Percentiles rank a stretch among this genome's conserved stretches.
These are phyloP conservation scores for Anthonomus grandis DNA, from an alignment of 1,140 invertebrate genomes.

Conservation along the genomic window DNA sequence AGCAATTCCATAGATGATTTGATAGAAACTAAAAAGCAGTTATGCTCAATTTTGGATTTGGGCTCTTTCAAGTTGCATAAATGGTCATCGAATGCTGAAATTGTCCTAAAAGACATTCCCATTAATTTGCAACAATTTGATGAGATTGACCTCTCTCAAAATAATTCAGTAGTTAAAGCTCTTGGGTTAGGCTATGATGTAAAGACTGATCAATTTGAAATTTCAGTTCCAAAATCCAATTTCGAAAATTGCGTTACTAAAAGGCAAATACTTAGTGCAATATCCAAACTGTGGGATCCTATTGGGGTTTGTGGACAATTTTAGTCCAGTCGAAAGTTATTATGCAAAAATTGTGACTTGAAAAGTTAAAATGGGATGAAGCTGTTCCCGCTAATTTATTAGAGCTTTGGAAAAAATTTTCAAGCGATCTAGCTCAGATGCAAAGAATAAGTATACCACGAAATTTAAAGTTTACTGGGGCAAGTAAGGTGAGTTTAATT, in stretches of 20 bases:
- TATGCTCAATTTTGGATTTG: too few species aligned
- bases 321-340: conserved; percentile 39
- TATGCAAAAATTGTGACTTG: conserved; percentile 37
- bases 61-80: conserved; percentile 18
- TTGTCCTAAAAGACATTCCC: too few species aligned
- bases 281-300: conserved; percentile 36
- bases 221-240: not conserved
- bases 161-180: conserved; percentile 14
- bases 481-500: conserved; percentile 27
- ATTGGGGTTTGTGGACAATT: conserved; percentile 33
- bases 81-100: conserved; percentile 8
- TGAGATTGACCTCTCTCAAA: conserved; percentile 6
- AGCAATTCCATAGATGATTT: too few species aligned
- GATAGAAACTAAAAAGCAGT: too few species aligned
- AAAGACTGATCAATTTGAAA: conserved; percentile 24
- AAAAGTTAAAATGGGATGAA: conserved; percentile 28
- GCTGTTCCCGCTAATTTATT: conserved; percentile 5
- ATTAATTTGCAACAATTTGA: conserved; percentile 22
- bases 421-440: not conserved
- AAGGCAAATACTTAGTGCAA: conserved; percentile 34
- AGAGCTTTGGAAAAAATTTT: not conserved
- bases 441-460: not conserved
- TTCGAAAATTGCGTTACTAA: conserved; percentile 21
- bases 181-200: too few species aligned
- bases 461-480: not conserved